A percentile compares a stretch with the other conserved stretches of the same genome.
Evolutionary conservation across 2,888 invertebrate genomes (phyloP).

Genomic region (Heliconius sara): DNA sequence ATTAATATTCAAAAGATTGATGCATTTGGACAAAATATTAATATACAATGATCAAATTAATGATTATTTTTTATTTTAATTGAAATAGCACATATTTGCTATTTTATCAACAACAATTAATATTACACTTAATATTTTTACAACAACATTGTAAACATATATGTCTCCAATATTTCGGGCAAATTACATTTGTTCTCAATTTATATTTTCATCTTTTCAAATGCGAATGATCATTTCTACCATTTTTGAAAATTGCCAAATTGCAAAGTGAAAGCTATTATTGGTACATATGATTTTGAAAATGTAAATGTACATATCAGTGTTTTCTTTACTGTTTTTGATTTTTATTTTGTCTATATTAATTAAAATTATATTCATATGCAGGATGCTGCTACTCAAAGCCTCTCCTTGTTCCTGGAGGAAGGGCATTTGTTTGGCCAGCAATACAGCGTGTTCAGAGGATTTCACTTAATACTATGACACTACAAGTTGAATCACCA

Average conservation of each 20-base stretch:
- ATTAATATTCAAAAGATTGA: too few relatives aligned
- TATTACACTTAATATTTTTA: too few relatives aligned
- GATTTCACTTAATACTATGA: constrained; percentile 98
- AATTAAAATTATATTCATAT: constrained; percentile 42
- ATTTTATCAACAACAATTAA: too few relatives aligned
- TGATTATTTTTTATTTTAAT: too few relatives aligned
- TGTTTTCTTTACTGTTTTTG: not conserved
- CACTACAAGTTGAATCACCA: constrained; percentile 96
- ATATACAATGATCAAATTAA: too few relatives aligned
- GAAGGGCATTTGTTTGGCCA: constrained; percentile 99
- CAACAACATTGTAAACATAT: too few relatives aligned
- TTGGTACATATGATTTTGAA: not conserved
- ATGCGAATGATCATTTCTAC: not conserved
- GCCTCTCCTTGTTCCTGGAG: constrained; percentile 96
- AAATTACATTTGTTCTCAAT: not conserved
- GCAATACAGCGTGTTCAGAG: constrained; percentile 93
- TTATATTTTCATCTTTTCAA: not conserved
- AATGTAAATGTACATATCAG: not conserved
- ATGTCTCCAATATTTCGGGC: too few relatives aligned
- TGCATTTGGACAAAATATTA: too few relatives aligned
- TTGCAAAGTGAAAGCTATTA: constrained; percentile 7
- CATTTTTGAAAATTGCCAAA: not conserved
- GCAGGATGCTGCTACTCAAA: constrained; percentile 97
- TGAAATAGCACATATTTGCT: too few relatives aligned
- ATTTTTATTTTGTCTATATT: not conserved